A percentile compares a stretch with the other conserved stretches of the same genome.
These are phyloP conservation scores for Columba janthina DNA, from an alignment of 2,113 vertebrate species.

Conservation along the genomic window DNA sequence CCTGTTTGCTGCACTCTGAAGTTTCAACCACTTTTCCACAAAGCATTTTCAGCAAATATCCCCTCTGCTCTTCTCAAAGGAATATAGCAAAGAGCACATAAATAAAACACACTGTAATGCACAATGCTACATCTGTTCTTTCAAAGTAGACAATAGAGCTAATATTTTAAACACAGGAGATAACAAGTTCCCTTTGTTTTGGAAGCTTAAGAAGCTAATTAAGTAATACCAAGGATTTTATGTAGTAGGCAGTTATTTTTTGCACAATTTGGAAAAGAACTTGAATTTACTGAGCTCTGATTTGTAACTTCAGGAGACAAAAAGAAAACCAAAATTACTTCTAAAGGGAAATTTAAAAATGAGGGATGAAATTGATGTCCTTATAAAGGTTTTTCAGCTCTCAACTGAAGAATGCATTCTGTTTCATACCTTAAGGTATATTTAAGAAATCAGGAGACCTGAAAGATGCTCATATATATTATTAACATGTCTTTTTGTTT, in stretches of 20 bases:
- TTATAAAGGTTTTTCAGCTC: not conserved
- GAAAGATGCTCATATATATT: not conserved
- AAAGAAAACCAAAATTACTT: not conserved
- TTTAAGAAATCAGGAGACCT: not conserved
- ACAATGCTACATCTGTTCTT: not conserved
- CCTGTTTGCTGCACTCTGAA: not conserved
- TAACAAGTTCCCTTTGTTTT: not conserved
- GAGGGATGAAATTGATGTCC: not conserved
- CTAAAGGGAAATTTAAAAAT: not conserved
- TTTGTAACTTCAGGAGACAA: not conserved
- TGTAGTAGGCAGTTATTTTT: not conserved
- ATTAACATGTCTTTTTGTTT: slow-evolving; percentile 24
- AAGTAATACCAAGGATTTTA: not conserved
- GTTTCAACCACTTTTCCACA: not conserved
- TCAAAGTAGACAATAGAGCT: not conserved
- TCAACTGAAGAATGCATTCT: not conserved
- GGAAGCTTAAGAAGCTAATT: not conserved
- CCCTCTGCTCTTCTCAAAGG: not conserved
- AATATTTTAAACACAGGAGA: not conserved
- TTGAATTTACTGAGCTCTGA: not conserved
- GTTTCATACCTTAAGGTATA: not conserved
- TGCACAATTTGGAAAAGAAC: not conserved
- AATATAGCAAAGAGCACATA: fast-evolving
- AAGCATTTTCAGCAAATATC: not conserved
- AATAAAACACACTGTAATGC: not conserved